These are phyloP conservation scores for Drosophila repletoides DNA, from an alignment of 1,140 invertebrate genomes.

Conservation along the genomic window DNA sequence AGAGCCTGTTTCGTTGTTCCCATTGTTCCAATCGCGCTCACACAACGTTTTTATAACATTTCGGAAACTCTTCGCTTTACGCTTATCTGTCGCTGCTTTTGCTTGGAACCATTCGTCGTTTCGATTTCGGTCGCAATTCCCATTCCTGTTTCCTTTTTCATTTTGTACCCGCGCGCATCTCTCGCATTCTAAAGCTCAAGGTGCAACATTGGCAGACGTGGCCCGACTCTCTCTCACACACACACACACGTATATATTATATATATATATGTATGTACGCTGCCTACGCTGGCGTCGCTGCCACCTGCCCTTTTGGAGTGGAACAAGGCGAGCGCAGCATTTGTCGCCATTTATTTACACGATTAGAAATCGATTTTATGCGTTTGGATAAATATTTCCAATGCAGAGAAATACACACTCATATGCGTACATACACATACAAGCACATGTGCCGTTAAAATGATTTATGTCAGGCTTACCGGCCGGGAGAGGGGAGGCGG, in stretches of 20 bases:
- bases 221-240: constrained; percentile 18
- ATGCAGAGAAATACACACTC: constrained; percentile 44
- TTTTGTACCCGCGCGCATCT: constrained; percentile 44
- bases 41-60: constrained; percentile 40
- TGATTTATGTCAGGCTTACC: constrained; percentile 76
- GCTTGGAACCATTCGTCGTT: constrained; percentile 25
- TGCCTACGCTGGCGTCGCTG: constrained; percentile 11
- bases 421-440: background rate
- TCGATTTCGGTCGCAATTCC: constrained; percentile 50
- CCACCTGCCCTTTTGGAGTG: constrained; percentile 28
- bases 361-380: constrained; percentile 80
- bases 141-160: constrained; percentile 41
- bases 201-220: constrained; percentile 56
- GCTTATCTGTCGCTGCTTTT: constrained; percentile 32
- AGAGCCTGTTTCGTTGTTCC: constrained; percentile 45
- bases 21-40: constrained; percentile 37
- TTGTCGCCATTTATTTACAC: constrained; percentile 79
- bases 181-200: constrained; percentile 49
- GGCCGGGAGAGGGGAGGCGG: too few relatives aligned
- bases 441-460: constrained; percentile 69
- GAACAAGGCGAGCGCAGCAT: too few relatives aligned
- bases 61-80: constrained; percentile 31
- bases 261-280: background rate
- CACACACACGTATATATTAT: background rate
- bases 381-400: constrained; percentile 72